Conservation (phyloP, 1,140 invertebrate genomes). For the Himalopsyche phryganea region DNA sequence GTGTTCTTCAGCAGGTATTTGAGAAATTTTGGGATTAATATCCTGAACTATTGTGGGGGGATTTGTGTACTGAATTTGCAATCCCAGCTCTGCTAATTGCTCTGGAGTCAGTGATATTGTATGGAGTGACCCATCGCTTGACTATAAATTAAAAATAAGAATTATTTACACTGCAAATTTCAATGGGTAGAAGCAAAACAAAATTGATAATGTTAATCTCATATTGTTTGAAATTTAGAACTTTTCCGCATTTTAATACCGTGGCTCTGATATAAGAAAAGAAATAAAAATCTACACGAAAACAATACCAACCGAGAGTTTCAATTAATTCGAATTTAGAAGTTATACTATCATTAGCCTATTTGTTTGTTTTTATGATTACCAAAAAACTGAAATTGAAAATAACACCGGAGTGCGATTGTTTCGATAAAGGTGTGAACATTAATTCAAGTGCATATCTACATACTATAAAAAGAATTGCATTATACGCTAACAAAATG, state of each 20-base stretch:
- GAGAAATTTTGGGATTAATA: background rate
- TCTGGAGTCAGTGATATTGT: constrained; percentile 24
- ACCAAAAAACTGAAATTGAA: too few species aligned
- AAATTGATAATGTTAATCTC: background rate
- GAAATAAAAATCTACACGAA: background rate
- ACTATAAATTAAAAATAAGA: constrained; percentile 10
- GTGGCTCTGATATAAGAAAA: background rate
- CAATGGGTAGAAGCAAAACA: too few species aligned
- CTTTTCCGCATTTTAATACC: background rate
- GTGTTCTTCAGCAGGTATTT: background rate
- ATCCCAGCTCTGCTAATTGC: constrained; percentile 20
- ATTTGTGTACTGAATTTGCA: constrained; percentile 18
- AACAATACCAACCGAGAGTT: background rate
- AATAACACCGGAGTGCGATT: too few species aligned
- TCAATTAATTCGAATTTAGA: background rate
- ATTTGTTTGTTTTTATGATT: too few species aligned
- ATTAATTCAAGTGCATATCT: background rate
- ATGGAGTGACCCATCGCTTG: constrained; percentile 18
- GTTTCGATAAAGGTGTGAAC: too few species aligned
- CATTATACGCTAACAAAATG: background rate
- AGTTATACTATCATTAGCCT: too few species aligned
- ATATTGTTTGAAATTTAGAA: background rate
- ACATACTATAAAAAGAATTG: background rate
- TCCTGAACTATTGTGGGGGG: background rate
- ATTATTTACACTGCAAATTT: too few species aligned